A percentile compares a stretch with the other conserved stretches of the same genome.
These are phyloP conservation scores for Diarsia brunnea DNA, from an alignment of 2,888 invertebrate genomes.

Conservation along the genomic window DNA sequence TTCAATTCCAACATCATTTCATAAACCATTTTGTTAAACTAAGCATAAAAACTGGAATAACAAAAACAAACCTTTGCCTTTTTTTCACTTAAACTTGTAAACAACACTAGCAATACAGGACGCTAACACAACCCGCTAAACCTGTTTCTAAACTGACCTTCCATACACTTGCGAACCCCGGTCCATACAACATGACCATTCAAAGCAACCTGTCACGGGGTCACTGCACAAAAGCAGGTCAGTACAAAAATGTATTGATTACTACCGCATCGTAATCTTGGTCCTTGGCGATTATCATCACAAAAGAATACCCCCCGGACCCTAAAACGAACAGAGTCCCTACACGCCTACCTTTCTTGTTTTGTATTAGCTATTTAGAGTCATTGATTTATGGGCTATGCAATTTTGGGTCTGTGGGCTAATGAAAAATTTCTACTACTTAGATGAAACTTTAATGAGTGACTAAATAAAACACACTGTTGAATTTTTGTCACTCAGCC, in stretches of 20 bases:
- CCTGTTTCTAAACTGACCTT: constrained; percentile 36
- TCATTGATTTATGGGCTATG: constrained; percentile 48
- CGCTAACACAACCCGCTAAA: not conserved
- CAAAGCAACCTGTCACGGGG: constrained; percentile 84
- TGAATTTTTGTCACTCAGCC: not conserved
- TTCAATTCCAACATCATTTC: not conserved
- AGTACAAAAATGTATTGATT: constrained; percentile 75
- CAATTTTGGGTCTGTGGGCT: constrained; percentile 1
- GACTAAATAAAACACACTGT: not conserved
- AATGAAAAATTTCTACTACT: not conserved
- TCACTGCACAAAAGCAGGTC: constrained; percentile 80
- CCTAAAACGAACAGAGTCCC: constrained; percentile 68
- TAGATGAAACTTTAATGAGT: not conserved
- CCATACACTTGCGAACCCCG: constrained; percentile 61
- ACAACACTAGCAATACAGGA: not conserved
- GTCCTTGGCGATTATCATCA: constrained; percentile 78
- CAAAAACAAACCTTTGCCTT: not conserved
- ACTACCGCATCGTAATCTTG: constrained; percentile 78
- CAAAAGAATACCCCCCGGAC: constrained; percentile 82
- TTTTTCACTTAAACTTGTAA: constrained; percentile 16
- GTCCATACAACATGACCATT: constrained; percentile 71
- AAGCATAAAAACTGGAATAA: not conserved
- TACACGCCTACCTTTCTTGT: constrained; percentile 71
- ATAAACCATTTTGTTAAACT: not conserved
- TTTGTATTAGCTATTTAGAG: constrained; percentile 72